These are phyloP conservation scores for Capitella teleta DNA, from an alignment of 1,140 invertebrate species.

Conservation along the genomic window DNA sequence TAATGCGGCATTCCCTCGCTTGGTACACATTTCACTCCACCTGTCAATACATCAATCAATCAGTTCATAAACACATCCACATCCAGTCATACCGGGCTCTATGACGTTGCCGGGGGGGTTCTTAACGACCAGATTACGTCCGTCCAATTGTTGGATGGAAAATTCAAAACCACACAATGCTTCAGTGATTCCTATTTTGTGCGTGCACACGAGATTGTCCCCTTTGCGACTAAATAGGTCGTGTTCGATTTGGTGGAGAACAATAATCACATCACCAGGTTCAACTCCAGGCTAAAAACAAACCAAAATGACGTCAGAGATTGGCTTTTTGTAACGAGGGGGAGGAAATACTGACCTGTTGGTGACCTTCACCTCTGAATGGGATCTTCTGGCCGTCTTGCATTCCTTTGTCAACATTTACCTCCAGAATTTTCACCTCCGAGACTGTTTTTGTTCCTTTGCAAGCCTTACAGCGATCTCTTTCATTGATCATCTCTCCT, in stretches of 20 bases:
- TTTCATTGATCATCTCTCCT: constrained; percentile 60
- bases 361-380: constrained; percentile 92
- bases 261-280: constrained; percentile 89
- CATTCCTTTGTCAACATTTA: constrained; percentile 98
- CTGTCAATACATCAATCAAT: constrained; percentile 13
- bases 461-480: constrained; percentile 70
- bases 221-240: constrained; percentile 65
- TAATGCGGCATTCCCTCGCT: constrained; percentile 95
- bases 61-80: not conserved
- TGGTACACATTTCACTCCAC: constrained; percentile 72
- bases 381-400: constrained; percentile 89
- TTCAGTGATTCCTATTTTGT: constrained; percentile 72
- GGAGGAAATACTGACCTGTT: constrained; percentile 46
- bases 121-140: constrained; percentile 76
- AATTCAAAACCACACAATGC: constrained; percentile 93
- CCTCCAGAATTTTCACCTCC: constrained; percentile 91
- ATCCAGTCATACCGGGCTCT: constrained; percentile 56
- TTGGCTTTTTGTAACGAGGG: too few species aligned
- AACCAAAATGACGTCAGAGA: constrained; percentile 5
- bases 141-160: constrained; percentile 82
- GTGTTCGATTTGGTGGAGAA: constrained; percentile 91
- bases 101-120: constrained; percentile 67
- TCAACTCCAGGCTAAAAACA: constrained; percentile 65
- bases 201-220: constrained; percentile 71
- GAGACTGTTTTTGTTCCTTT: constrained; percentile 81